Base-by-base conservation (phyloP, 92 coral and sea anemone genomes). In the Actinernus sp. region DNA sequence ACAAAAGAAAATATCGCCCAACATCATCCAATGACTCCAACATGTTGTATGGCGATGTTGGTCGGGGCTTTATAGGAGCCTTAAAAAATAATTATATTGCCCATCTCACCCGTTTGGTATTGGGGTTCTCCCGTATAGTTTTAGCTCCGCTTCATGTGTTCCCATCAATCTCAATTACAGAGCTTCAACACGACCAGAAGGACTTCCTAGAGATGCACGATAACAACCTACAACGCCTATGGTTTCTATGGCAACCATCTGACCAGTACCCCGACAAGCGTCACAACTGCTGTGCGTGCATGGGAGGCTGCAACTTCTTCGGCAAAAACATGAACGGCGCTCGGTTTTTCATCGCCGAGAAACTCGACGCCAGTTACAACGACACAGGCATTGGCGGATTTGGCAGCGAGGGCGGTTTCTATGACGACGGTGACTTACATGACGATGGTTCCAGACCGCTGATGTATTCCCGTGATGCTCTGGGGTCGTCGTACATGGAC, bases 281-380 rank as follows among this genome's bases (percentile, higher is more conserved):
- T 26, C 74, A 61, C 26, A 85, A 82, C 3, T 84, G 81, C 7
- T 95, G 99, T 48, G 99, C 95, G 27, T 95, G 99, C 50, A 68
- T 86, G 2, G 99, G 99, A 1, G 99, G 99, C 1, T 91, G 99
- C 27, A 95, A 89, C 85, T 95, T 95, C 76, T 95, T 95, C 24
- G 99, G 99, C 41, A 90, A 71, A 60, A 95, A 95, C 47, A 61
- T 44, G 4, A 95, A 95, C 45, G 99, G 99, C 1, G 85, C 91
- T 21, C 61, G 76, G 32, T 95, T 95, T 71, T 95, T 95, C 49
- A 79, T 84, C 26, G 79, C 93, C 5, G 97, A 93, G 61, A 92
- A 95, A 67, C 86, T 95, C 21, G 99, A 95, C 58, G 99, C 97
- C 31, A 86, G 92, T 49, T 69, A 73, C 47, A 88, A 95, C 70